phyloP scores from a whole-genome alignment of 2,888 invertebrate species.

The Euphydryas editha region DNA sequence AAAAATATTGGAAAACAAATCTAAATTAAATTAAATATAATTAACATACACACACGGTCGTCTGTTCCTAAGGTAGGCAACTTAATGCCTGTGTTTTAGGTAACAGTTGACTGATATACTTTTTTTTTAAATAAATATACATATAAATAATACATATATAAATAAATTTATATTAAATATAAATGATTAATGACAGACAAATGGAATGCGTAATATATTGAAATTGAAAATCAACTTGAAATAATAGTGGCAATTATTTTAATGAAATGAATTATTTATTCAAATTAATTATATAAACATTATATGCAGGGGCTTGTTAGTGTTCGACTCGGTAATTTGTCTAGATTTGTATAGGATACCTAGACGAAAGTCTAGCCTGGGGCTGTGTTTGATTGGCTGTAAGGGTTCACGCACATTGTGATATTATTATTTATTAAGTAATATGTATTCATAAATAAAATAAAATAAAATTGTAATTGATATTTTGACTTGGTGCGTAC shows the following conservation, averaged over 20 bases:
- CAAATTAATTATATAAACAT: conserved; percentile 23
- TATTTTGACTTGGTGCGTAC: too few species aligned
- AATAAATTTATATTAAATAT: background rate
- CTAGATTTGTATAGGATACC: conserved; percentile 17
- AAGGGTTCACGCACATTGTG: background rate
- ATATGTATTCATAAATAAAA: background rate
- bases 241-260: conserved; percentile 25
- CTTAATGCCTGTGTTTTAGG: too few species aligned
- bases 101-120: too few species aligned
- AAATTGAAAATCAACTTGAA: conserved; percentile 9
- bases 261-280: conserved; percentile 27
- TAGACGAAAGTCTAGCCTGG: conserved; percentile 12
- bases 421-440: background rate
- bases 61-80: too few species aligned
- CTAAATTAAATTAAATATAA: too few species aligned
- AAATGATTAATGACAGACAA: background rate
- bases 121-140: too few species aligned
- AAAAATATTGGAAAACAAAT: too few species aligned
- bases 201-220: background rate
- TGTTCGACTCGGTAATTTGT: conserved; percentile 22
- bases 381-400: background rate
- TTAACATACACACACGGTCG: too few species aligned
- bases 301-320: conserved; percentile 20
- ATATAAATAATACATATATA: too few species aligned
- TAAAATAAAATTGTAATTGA: too few species aligned